Base-by-base conservation (phyloP, 1,140 invertebrate genomes). In the Reticulitermes speratus region DNA sequence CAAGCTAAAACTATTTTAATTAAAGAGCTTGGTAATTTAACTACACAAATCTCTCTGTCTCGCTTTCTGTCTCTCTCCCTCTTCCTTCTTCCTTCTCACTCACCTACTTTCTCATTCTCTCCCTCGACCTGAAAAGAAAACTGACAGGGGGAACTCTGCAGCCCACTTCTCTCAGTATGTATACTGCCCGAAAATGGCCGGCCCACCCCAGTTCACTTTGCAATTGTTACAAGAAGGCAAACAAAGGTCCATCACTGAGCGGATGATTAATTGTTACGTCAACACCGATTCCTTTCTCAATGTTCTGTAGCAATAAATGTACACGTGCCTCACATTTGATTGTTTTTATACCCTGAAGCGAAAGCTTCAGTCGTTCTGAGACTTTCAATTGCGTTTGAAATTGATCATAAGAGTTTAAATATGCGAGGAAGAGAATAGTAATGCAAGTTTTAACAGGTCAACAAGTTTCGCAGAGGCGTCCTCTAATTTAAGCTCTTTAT, bases 11-110 rank as follows among this genome's bases (percentile, higher is more conserved):
- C 85, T 85, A 85, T 85, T 85, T 85, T 85, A 85, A 85, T 85
- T 85, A 85, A 85, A 85, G 85, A 85, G 85, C 85, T 59, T 59
- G 85, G 85, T 85, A 85, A 85, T 85, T 85, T 85, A 85, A 85
- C 85, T 85, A 85, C 85, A 85, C 85, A 85, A 85, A 85, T 85
- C 85, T 85, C 48, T 52, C 83, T 75, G n/a, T 75, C 65, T 75
- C 65, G 6, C 25, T 59, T 23, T 75, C 59, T 65, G 25, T 65
- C 59, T 65, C 21, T 19, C 25, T 65, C 65, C n/a, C 7, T 75
- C 65, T 30, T 30, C 25, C 25, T 30, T 75, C 30, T 2, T 75
- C 65, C 65, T 75, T 25, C 25, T 75, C n/a, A 75, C 65, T 75
- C n/a, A 75, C 14, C n/a, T 75, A 75, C 65, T 75, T 25, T 75